phyloP scores from a whole-genome alignment of 2,888 invertebrate species.

The Thelaira solivaga region DNA sequence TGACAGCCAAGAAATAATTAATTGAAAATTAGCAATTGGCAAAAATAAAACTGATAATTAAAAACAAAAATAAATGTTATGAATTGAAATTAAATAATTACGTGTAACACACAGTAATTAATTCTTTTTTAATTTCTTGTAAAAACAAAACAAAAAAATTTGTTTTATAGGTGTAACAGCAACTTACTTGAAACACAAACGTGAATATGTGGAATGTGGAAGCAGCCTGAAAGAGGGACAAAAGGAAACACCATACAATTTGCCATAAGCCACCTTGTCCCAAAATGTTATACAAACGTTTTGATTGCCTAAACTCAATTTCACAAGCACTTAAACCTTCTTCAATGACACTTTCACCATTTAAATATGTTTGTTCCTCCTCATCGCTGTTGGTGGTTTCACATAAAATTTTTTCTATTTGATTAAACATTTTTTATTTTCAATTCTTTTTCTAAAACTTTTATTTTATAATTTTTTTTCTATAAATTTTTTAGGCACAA shows the following conservation, averaged over 20 bases:
- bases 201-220: slow-evolving; percentile 82
- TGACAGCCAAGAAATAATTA: not conserved
- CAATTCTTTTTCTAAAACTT: not conserved
- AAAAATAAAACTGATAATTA: no score
- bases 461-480: not conserved
- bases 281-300: slow-evolving; percentile 75
- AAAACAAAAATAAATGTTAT: not conserved
- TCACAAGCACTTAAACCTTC: slow-evolving; percentile 36
- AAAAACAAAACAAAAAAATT: no score
- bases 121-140: no score
- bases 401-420: not conserved
- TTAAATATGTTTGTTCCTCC: slow-evolving; percentile 29
- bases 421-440: slow-evolving; percentile 20
- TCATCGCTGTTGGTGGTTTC: not conserved
- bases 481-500: slow-evolving; percentile 10
- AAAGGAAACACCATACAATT: slow-evolving; percentile 78
- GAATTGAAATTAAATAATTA: no score
- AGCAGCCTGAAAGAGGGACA: slow-evolving; percentile 81
- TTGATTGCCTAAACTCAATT: slow-evolving; percentile 66
- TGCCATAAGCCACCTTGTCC: slow-evolving; percentile 81
- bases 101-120: no score
- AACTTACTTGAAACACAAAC: slow-evolving; percentile 78
- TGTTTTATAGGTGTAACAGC: no score
- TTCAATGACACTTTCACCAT: slow-evolving; percentile 12
- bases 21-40: not conserved